A percentile compares a stretch with the other conserved stretches of the same genome.
phyloP scores from a whole-genome alignment of 2,797 vertebrate species.

The Lindbergichthys nudifrons region DNA sequence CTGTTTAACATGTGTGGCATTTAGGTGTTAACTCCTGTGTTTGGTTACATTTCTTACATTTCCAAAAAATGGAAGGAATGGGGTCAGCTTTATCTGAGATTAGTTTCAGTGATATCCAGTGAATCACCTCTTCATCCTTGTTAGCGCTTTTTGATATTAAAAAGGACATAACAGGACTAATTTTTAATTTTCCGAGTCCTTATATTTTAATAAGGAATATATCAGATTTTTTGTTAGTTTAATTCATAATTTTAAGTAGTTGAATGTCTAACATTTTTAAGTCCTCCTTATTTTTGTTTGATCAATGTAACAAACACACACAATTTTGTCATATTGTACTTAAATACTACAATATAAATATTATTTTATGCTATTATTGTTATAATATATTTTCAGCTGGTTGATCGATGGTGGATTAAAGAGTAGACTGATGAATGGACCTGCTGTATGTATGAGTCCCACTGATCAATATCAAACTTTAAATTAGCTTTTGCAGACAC shows the following conservation, averaged over 20 bases:
- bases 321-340: neutral
- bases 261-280: neutral
- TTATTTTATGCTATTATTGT: neutral
- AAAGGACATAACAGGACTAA: neutral
- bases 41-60: too few relatives aligned
- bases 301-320: neutral
- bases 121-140: neutral
- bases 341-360: neutral
- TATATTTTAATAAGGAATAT: too few relatives aligned
- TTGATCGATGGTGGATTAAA: neutral
- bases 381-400: too few relatives aligned
- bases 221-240: too few relatives aligned
- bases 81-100: too few relatives aligned
- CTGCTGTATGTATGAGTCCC: neutral
- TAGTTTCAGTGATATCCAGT: too few relatives aligned
- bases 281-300: neutral
- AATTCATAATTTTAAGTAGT: neutral
- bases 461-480: constrained; percentile 17
- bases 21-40: neutral
- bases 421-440: neutral
- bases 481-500: neutral
- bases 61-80: too few relatives aligned
- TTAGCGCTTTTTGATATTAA: neutral
- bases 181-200: neutral
- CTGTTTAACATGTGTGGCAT: neutral